phyloP scores from a whole-genome alignment of 1,140 invertebrate genomes.

The Teleogryllus occipitalis region DNA sequence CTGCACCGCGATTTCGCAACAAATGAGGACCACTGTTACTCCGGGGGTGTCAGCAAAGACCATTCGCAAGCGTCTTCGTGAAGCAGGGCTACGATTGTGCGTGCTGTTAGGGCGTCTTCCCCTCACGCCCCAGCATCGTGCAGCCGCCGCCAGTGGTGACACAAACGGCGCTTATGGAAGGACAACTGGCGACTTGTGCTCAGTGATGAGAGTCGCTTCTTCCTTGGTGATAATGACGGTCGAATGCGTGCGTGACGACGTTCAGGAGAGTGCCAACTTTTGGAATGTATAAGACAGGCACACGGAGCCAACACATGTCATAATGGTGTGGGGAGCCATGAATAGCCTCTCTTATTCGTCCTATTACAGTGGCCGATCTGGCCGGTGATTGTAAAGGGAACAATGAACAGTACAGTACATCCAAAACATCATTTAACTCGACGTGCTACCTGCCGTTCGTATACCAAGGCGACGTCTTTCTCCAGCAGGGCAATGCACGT shows the following conservation, averaged over 20 bases:
- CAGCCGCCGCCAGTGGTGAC: neutral
- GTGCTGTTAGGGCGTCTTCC: neutral
- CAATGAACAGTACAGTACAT: conserved; percentile 6
- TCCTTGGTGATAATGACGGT: neutral
- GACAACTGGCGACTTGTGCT: neutral
- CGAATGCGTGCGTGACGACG: neutral
- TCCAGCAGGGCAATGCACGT: conserved; percentile 6
- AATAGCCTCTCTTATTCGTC: no score
- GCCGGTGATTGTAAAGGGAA: neutral
- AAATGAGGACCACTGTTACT: neutral
- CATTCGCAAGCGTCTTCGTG: neutral
- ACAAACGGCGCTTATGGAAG: neutral
- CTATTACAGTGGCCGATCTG: neutral
- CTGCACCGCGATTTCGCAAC: neutral
- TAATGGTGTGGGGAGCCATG: neutral
- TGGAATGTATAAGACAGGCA: neutral
- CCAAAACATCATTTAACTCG: neutral
- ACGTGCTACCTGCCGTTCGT: neutral
- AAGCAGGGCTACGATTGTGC: neutral
- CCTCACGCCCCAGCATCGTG: neutral
- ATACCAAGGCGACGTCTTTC: neutral
- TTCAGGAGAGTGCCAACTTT: neutral
- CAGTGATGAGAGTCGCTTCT: neutral
- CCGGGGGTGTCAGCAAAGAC: neutral
- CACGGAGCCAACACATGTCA: neutral